These are phyloP conservation scores for Lutraria lutraria DNA, from an alignment of 2,888 invertebrate species.

Conservation along the genomic window DNA sequence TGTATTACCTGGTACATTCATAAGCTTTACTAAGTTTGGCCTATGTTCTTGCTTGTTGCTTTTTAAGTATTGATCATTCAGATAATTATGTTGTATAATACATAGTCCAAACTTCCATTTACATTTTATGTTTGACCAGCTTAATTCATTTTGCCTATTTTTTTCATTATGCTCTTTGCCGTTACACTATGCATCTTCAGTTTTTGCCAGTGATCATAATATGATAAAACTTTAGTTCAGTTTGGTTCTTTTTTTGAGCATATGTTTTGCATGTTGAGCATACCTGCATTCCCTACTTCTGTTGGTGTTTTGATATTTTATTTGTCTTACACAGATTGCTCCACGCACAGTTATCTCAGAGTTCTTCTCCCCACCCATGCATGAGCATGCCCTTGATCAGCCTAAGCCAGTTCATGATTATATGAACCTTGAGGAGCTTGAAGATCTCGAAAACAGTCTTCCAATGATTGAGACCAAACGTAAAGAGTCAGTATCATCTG, in stretches of 20 bases:
- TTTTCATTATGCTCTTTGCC: no score
- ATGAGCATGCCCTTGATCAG: constrained; percentile 57
- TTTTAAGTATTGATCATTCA: no score
- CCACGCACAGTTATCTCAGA: constrained; percentile 46
- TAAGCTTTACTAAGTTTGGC: no score
- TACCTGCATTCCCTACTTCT: constrained; percentile 26
- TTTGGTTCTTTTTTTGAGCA: not conserved
- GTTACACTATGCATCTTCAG: no score
- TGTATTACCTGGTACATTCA: no score
- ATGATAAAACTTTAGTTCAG: not conserved
- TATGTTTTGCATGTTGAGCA: not conserved
- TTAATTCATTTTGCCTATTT: no score
- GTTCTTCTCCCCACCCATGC: constrained; percentile 56
- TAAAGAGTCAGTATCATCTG: constrained; percentile 50
- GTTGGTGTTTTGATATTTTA: constrained; percentile 42
- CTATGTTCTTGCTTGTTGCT: no score
- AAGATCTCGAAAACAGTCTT: constrained; percentile 51
- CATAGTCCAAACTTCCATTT: no score
- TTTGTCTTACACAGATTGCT: constrained; percentile 65
- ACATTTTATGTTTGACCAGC: no score
- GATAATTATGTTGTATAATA: no score
- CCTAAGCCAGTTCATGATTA: constrained; percentile 53
- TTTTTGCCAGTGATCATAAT: not conserved
- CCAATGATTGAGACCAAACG: constrained; percentile 27
- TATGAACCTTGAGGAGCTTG: constrained; percentile 62